phyloP scores from a whole-genome alignment of 2,113 vertebrate species.

The Hipposideros armiger region DNA sequence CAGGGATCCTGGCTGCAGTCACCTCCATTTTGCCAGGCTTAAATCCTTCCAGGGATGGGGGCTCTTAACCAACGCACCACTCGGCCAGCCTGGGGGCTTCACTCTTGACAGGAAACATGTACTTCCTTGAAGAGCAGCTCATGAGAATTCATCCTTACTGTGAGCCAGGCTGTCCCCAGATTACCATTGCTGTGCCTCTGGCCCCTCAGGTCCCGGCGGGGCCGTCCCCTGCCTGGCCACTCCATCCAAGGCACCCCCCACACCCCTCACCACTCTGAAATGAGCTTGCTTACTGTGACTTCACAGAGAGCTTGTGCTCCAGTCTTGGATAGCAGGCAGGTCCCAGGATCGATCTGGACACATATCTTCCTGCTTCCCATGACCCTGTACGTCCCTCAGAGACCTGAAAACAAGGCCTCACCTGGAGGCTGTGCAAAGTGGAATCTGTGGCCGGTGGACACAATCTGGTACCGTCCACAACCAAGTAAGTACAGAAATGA shows the following conservation, averaged over 20 bases:
- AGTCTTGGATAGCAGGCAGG: too few relatives aligned
- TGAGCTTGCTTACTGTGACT: accelerated
- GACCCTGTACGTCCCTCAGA: background rate
- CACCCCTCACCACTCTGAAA: too few relatives aligned
- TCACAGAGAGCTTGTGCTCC: accelerated
- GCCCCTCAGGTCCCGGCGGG: too few relatives aligned
- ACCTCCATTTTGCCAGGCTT: background rate
- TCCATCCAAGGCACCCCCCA: background rate
- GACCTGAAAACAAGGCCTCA: too few relatives aligned
- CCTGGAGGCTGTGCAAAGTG: too few relatives aligned
- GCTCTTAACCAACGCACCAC: too few relatives aligned
- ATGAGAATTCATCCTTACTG: background rate
- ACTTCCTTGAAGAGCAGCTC: background rate
- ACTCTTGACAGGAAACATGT: background rate
- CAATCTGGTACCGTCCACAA: accelerated
- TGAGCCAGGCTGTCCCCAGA: background rate
- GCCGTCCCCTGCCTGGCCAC: too few relatives aligned
- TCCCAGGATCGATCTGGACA: accelerated
- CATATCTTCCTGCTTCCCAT: background rate
- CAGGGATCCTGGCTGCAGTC: background rate
- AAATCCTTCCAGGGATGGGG: slow-evolving; percentile 19
- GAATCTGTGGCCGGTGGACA: accelerated
- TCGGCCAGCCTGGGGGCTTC: background rate
- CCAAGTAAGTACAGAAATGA: background rate
- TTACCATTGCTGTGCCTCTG: background rate